A percentile compares a stretch with the other conserved stretches of the same genome.
Conservation (phyloP, 2,888 invertebrate genomes). For the Bursaphelenchus okinawaensis region DNA sequence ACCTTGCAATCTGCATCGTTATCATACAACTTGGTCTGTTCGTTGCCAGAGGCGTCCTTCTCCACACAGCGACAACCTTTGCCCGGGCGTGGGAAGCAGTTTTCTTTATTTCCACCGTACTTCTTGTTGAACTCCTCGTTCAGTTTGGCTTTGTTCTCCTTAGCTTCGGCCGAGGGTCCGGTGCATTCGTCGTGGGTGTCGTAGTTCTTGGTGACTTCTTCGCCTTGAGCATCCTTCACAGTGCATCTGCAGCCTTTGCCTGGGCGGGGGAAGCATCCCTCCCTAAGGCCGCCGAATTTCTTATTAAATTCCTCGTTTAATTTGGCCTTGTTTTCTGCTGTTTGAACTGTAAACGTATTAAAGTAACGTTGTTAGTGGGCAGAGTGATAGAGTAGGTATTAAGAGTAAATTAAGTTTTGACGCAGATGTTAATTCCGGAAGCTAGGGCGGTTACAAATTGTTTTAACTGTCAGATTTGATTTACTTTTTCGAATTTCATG, state of each 20-base stretch:
- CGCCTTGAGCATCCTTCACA: constrained; percentile 48
- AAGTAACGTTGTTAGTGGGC: no score
- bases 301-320: constrained; percentile 51
- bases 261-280: constrained; percentile 49
- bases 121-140: constrained; percentile 40
- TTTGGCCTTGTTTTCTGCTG: constrained; percentile 50
- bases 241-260: constrained; percentile 51
- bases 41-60: constrained; percentile 50
- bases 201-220: constrained; percentile 45
- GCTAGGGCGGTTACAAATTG: no score
- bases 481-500: no score
- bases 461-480: no score
- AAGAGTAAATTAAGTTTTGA: no score
- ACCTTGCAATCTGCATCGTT: constrained; percentile 40
- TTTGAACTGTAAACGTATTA: constrained; percentile 31
- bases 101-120: constrained; percentile 52
- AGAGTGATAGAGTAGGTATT: no score
- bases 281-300: constrained; percentile 40
- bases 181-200: constrained; percentile 41
- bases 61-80: constrained; percentile 51
- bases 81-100: constrained; percentile 49
- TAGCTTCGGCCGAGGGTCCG: constrained; percentile 2
- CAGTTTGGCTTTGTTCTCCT: constrained; percentile 19
- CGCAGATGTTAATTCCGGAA: no score
- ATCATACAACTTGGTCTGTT: constrained; percentile 45